phyloP scores from a whole-genome alignment of 2,888 invertebrate species.

The Synanthedon vespiformis region DNA sequence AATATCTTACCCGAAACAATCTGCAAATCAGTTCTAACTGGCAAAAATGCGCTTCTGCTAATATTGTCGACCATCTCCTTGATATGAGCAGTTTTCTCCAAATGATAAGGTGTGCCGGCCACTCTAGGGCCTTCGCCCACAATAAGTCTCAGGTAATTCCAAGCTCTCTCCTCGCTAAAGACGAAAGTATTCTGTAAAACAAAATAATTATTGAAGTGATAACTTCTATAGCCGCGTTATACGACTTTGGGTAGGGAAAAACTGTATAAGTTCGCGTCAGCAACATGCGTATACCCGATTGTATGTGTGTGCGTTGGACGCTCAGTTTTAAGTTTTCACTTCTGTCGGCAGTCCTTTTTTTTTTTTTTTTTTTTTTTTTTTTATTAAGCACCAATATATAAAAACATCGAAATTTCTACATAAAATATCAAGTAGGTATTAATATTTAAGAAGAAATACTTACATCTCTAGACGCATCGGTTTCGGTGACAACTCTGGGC shows the following conservation, averaged over 20 bases:
- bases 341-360: too few species aligned
- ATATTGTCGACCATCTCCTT: conserved; percentile 33
- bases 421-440: too few species aligned
- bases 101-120: conserved; percentile 40
- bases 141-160: conserved; percentile 29
- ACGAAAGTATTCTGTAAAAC: conserved; percentile 23
- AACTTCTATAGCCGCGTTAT: too few species aligned
- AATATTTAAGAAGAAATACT: conserved; percentile 15
- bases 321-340: too few species aligned
- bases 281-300: too few species aligned
- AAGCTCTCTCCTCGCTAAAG: conserved; percentile 47
- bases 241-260: too few species aligned
- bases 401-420: too few species aligned
- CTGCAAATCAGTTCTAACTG: conserved; percentile 47
- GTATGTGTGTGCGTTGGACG: too few species aligned
- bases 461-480: conserved; percentile 26
- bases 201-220: too few species aligned
- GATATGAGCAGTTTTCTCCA: conserved; percentile 35
- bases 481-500: conserved; percentile 29
- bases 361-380: too few species aligned
- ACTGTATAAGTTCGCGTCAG: too few species aligned
- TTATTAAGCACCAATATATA: too few species aligned
- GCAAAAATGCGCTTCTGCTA: conserved; percentile 19
- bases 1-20: conserved; percentile 26
- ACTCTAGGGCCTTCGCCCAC: conserved; percentile 42